Evolutionary conservation across 2,888 invertebrate species (phyloP), one percentile per base, ranked within the genome.

Genomic region (Tetheella fluctuosa): DNA sequence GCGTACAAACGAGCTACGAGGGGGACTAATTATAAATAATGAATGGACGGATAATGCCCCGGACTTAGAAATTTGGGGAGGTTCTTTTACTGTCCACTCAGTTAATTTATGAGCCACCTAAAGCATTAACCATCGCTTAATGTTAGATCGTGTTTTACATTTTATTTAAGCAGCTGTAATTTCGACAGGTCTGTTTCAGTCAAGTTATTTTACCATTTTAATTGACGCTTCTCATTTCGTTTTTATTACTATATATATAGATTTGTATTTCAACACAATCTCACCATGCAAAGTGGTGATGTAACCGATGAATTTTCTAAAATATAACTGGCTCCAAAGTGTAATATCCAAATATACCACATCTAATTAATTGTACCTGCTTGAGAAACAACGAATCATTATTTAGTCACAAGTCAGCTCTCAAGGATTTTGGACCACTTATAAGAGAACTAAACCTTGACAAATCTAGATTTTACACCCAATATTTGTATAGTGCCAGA

Each of bases 1-100:
- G 71, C 68, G 71, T 68, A 69, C 71, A 73, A 67, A 65, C 74
- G 76, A 78, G 70, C 73, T 66, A 70, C 60, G 54, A 39, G 58
- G 71, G 71, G 76, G 73, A 48, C 84, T 87, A 84, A 89, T 88
- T 88, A 88, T 85, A 86, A 87, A 86, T 88, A 87, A 89, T 89
- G 80, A 86, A 85, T 83, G 80, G 79, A 77, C 73, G 70, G 67
- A 70, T 70, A 23, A 37, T 23, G 23, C 52, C 57, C 54, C 37
- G 53, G 52, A 52, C 58, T 52, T 52, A 52, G 52, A 52, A 52
- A 52, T 52, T 58, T 28, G 1, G 57, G 57, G 52, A 30, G 34
- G 52, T 30, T 30, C 34, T 58, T 52, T 48, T 52, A 20, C 52
- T 52, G 58, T 58, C 52, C 52, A 15, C 52, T 58, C 52, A 5